phyloP scores from a whole-genome alignment of 2,113 vertebrate genomes.

The Chitala chitala region DNA sequence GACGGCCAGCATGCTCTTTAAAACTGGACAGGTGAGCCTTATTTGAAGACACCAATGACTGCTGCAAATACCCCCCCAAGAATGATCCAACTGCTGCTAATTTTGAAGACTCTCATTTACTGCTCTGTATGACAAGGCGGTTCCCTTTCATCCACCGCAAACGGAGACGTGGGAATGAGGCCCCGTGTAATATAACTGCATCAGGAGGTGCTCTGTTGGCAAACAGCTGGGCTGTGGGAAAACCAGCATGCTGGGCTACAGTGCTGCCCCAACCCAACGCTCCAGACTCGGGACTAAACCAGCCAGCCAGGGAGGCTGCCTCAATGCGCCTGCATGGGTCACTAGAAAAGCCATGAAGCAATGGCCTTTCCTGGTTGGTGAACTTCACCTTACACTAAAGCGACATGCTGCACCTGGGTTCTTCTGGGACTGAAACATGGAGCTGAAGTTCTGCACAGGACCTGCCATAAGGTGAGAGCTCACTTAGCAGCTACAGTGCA shows the following conservation, averaged over 20 bases:
- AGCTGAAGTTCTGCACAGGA: no score
- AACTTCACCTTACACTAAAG: no score
- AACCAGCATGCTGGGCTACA: background rate
- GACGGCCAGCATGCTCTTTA: conserved; percentile 47
- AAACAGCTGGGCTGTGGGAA: background rate
- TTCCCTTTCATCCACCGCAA: conserved; percentile 38
- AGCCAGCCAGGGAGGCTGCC: no score
- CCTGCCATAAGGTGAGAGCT: no score
- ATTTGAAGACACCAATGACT: conserved; percentile 45
- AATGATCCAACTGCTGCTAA: conserved; percentile 47
- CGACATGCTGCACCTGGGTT: no score
- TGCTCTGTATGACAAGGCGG: conserved; percentile 50
- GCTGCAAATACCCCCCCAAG: conserved; percentile 32
- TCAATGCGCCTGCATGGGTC: background rate
- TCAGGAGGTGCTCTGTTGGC: no score
- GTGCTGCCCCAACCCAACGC: background rate
- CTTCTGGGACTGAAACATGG: no score
- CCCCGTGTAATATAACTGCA: no score
- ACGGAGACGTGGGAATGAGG: conserved; percentile 39
- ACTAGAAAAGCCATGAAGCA: background rate
- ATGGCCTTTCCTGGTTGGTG: background rate
- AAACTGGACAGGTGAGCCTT: conserved; percentile 53
- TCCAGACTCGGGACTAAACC: no score
- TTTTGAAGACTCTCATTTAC: conserved; percentile 50
- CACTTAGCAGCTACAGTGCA: no score